These are phyloP conservation scores for Agrilus mali DNA, from an alignment of 2,888 invertebrate genomes.

Conservation along the genomic window DNA sequence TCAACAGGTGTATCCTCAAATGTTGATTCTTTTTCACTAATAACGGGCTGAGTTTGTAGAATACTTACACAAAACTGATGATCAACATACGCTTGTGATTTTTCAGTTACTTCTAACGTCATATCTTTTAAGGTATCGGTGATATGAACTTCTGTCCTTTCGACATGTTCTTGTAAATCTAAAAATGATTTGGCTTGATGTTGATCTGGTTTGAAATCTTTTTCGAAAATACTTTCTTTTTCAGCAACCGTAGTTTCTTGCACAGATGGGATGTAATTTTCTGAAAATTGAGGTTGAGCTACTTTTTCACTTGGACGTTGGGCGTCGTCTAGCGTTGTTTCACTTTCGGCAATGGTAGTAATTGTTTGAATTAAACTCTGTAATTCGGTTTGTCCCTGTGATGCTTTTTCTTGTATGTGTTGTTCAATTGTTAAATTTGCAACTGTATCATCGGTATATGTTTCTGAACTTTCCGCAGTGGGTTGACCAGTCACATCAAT, in stretches of 20 bases:
- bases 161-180: constrained; percentile 32
- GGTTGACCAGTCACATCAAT: constrained; percentile 35
- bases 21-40: constrained; percentile 31
- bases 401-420: constrained; percentile 36
- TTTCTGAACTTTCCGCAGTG: constrained; percentile 42
- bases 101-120: constrained; percentile 23
- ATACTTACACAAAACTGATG: constrained; percentile 35
- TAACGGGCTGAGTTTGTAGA: constrained; percentile 29
- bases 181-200: constrained; percentile 27
- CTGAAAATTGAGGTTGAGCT: constrained; percentile 32
- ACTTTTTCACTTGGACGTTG: constrained; percentile 33
- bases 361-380: constrained; percentile 43
- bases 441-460: constrained; percentile 42
- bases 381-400: constrained; percentile 38
- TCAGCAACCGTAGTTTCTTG: constrained; percentile 37
- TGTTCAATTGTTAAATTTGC: constrained; percentile 31
- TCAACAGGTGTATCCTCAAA: constrained; percentile 31
- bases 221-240: constrained; percentile 31
- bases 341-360: constrained; percentile 44
- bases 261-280: constrained; percentile 34
- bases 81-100: constrained; percentile 34
- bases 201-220: constrained; percentile 21
- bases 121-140: constrained; percentile 23
- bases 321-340: constrained; percentile 37
- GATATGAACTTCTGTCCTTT: constrained; percentile 30